A percentile compares a stretch with the other conserved stretches of the same genome.
These are phyloP conservation scores for Enteromius radiatus DNA, from an alignment of 2,797 vertebrate species.

Conservation along the genomic window DNA sequence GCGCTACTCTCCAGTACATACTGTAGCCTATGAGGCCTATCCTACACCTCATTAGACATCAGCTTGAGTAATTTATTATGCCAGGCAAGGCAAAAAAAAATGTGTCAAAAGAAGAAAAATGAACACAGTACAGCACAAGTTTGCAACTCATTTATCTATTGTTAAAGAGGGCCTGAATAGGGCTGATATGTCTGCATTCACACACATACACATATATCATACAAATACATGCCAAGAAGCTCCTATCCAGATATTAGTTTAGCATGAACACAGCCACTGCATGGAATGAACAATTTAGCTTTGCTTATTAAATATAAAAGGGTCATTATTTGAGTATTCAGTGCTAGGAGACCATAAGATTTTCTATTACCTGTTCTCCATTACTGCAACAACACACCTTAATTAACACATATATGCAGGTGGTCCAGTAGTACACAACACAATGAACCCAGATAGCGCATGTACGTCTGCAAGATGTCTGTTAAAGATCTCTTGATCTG, in stretches of 20 bases:
- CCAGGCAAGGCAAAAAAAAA: slow-evolving; percentile 37
- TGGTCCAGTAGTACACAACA: too few species aligned
- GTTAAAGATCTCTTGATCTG: too few species aligned
- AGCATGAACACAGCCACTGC: background rate
- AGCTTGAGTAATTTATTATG: slow-evolving; percentile 55
- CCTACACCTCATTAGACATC: slow-evolving; percentile 53
- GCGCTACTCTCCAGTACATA: slow-evolving; percentile 27
- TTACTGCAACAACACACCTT: background rate
- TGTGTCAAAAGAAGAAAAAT: slow-evolving; percentile 57
- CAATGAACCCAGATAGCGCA: too few species aligned
- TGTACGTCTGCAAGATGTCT: too few species aligned
- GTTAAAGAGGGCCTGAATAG: slow-evolving; percentile 46
- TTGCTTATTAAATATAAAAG: slow-evolving; percentile 13
- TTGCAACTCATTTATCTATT: slow-evolving; percentile 55
- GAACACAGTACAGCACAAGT: slow-evolving; percentile 39
- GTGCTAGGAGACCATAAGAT: background rate
- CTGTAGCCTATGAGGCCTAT: slow-evolving; percentile 40
- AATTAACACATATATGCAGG: background rate
- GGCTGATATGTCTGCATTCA: slow-evolving; percentile 31
- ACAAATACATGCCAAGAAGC: slow-evolving; percentile 23
- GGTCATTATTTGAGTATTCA: background rate
- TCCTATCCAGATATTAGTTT: slow-evolving; percentile 9
- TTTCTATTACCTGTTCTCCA: background rate
- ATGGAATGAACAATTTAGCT: slow-evolving; percentile 29
- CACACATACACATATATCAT: slow-evolving; percentile 38